These are phyloP conservation scores for Anniella stebbinsi DNA, from an alignment of 2,797 vertebrate genomes.

Conservation along the genomic window DNA sequence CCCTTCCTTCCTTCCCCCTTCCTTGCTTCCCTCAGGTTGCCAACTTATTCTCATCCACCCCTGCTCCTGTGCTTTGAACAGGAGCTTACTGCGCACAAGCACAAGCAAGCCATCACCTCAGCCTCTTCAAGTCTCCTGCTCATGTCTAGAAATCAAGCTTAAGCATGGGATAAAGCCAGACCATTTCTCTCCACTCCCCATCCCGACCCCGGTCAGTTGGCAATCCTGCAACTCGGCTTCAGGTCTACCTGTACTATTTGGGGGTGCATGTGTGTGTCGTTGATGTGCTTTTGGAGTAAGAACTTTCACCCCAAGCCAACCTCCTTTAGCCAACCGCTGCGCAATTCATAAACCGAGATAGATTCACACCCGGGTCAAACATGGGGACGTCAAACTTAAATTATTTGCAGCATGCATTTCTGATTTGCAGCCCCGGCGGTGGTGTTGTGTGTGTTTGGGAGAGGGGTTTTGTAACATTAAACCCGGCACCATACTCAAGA, in stretches of 20 bases:
- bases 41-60: not conserved
- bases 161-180: not conserved
- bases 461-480: not conserved
- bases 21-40: not conserved
- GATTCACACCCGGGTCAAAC: not conserved
- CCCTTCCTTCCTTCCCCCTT: no score
- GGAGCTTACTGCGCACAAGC: not conserved
- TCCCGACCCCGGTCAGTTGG: not conserved
- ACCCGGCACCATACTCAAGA: not conserved
- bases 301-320: not conserved
- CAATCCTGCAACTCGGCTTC: not conserved
- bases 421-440: not conserved
- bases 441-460: accelerated
- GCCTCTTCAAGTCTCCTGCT: not conserved
- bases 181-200: not conserved
- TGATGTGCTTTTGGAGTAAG: not conserved
- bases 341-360: slow-evolving; percentile 35
- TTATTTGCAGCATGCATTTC: accelerated
- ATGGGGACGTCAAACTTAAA: slow-evolving; percentile 21
- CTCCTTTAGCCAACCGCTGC: slow-evolving; percentile 48
- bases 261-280: not conserved
- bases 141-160: not conserved
- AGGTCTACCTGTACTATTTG: no score
- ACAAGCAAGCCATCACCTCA: not conserved
- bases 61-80: not conserved